Evolutionary conservation across 2,888 invertebrate species (phyloP), one percentile per base, ranked within the genome.

Genomic region (Tiphia femorata): DNA sequence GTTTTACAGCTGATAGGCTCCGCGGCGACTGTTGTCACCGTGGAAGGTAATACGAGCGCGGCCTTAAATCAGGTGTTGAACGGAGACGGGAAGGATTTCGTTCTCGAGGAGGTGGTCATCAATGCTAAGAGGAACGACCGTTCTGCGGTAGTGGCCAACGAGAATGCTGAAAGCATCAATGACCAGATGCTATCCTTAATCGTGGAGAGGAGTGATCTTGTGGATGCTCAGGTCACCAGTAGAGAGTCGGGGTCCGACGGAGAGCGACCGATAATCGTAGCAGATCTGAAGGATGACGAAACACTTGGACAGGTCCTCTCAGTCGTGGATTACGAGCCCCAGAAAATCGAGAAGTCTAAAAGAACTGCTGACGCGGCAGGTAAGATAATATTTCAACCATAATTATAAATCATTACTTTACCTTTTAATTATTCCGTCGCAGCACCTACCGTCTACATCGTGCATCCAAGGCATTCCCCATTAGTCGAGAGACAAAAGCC

Each of bases 321-420:
- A 1, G 49, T 71, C 3, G 57, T 72, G 0, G 70, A 62, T 8
- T 80, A 79, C 53, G 80, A 80, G 29, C 74, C 80, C 0, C 72
- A 75, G 48, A 76, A 73, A 40, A 67, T 79, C 41, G 56, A 63
- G 20, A 40, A 55, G 17, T 53, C 42, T 10, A 69, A 56, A 23
- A 17, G 19, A n/a, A n/a, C n/a, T n/a, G n/a, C n/a, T n/a, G n/a
- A n/a, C n/a, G n/a, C n/a, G n/a, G n/a, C n/a, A n/a, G n/a, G n/a
- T n/a, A n/a, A n/a, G n/a, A n/a, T n/a, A n/a, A n/a, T n/a, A n/a
- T n/a, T n/a, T n/a, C n/a, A n/a, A n/a, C n/a, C n/a, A n/a, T n/a
- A n/a, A n/a, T n/a, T n/a, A n/a, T n/a, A n/a, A n/a, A n/a, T n/a
- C n/a, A n/a, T n/a, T n/a, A n/a, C n/a, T n/a, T n/a, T n/a, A n/a